Percentiles rank a stretch among this genome's conserved stretches.
Conservation (phyloP, 2,113 vertebrate genomes). For the Phaethon lepturus region DNA sequence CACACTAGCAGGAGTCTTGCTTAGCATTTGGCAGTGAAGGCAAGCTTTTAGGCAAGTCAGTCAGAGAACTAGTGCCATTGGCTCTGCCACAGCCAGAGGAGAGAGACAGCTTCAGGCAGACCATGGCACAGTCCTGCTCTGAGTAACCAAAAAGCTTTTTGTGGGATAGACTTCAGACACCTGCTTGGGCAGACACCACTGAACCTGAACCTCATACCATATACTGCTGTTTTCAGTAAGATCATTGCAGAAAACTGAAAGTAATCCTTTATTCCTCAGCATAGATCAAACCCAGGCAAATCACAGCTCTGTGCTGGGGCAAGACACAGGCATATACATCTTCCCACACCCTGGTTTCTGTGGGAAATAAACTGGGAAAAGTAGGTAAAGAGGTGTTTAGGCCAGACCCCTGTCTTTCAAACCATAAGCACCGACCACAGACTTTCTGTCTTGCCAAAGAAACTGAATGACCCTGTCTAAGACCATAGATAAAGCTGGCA, state of each 20-base stretch:
- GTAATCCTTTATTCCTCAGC: neutral
- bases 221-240: neutral
- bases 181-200: neutral
- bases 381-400: neutral
- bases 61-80: neutral
- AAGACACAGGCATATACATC: neutral
- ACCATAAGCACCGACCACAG: neutral
- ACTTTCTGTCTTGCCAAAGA: neutral
- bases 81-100: neutral
- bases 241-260: neutral
- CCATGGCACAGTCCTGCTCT: neutral
- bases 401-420: neutral
- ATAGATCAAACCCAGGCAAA: neutral
- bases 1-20: neutral
- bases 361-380: neutral
- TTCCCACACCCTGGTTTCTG: neutral
- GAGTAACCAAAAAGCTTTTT: neutral
- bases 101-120: neutral
- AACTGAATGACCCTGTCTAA: neutral
- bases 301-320: neutral
- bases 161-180: neutral
- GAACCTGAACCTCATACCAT: neutral
- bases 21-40: neutral
- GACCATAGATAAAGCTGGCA: neutral
- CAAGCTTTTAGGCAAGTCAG: neutral